Base-by-base conservation (phyloP, 1,140 invertebrate genomes). In the Nixonia krombeini region DNA sequence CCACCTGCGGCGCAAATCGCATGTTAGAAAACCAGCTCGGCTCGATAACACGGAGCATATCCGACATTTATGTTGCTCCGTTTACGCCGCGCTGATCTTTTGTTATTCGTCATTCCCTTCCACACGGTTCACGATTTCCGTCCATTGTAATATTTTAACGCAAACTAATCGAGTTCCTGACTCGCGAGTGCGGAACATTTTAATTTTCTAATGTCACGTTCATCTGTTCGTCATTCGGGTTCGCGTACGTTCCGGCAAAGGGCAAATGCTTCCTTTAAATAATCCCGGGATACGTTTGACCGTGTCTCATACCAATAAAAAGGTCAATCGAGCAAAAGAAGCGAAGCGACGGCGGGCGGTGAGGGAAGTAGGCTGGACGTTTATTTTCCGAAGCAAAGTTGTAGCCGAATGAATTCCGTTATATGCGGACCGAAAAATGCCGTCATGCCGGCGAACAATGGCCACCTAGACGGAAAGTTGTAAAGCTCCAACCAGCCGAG, bases 401-500 rank as follows among this genome's bases (percentile, higher is more conserved):
- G 31, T 51, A 55, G 41, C 40, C 59, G 61, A 70, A 70, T 70
- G 59, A 59, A 57, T 70, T 64, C 42, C 45, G 56, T 17, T 65
- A 52, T 63, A 69, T 40, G 2, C 65, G 44, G 50, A 37, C 51
- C 37, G 64, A 72, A 64, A 72, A 72, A 72, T 57, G 49, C 65
- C 61, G 65, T 68, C 66, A 68, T 72, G 64, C 64, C 45, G 62
- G 56, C 53, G 57, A 68, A 72, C 70, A 72, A 72, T 72, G 49
- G 70, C 50, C 57, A 64, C 40, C 70, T 65, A 61, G 63, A 58
- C 52, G 49, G 65, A 69, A 72, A 72, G 70, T 72, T 72, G 57
- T 63, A 66, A 63, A 69, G 58, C 61, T 57, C 62, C 50, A 64
- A 61, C 62, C 58, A 67, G 62, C 62, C 58, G 58, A 66, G 64